These are phyloP conservation scores for Drosophila teissieri DNA, from an alignment of 1,140 invertebrate species.

Conservation along the genomic window DNA sequence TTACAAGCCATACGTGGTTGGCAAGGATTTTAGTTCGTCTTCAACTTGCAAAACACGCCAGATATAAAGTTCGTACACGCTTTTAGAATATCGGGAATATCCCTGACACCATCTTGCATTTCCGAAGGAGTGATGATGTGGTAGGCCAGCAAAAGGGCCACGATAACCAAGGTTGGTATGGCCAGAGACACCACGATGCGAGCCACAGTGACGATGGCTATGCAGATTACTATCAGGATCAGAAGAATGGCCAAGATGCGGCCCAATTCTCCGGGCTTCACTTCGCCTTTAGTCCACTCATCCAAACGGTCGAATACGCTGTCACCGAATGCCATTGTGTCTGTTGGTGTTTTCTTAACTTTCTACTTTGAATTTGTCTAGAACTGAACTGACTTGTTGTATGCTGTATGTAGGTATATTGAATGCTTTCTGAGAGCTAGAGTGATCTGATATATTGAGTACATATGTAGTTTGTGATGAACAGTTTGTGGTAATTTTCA, in stretches of 20 bases:
- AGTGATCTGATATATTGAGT: too few relatives aligned
- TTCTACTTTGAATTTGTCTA: neutral
- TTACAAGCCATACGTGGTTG: too few relatives aligned
- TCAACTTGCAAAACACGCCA: neutral
- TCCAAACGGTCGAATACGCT: neutral
- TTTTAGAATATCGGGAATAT: neutral
- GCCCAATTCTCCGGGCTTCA: slow-evolving; percentile 11
- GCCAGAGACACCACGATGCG: slow-evolving; percentile 25
- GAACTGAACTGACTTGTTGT: neutral
- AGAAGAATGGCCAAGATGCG: slow-evolving; percentile 17
- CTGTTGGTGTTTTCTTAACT: neutral
- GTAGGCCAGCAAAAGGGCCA: slow-evolving; percentile 14
- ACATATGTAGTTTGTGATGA: too few relatives aligned
- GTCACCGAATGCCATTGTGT: neutral
- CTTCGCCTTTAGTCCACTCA: slow-evolving; percentile 14
- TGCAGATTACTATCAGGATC: slow-evolving; percentile 13
- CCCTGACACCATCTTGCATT: neutral
- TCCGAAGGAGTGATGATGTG: slow-evolving; percentile 9
- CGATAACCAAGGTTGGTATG: slow-evolving; percentile 19
- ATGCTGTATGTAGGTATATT: neutral
- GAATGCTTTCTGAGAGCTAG: neutral
- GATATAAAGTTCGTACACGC: neutral
- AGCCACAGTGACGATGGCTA: slow-evolving; percentile 12
- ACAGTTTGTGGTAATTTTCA: neutral
- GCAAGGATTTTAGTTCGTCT: neutral